Evolutionary conservation across 1,140 invertebrate genomes (phyloP), one percentile per base, ranked within the genome.

Genomic region (Fopius arisanus): DNA sequence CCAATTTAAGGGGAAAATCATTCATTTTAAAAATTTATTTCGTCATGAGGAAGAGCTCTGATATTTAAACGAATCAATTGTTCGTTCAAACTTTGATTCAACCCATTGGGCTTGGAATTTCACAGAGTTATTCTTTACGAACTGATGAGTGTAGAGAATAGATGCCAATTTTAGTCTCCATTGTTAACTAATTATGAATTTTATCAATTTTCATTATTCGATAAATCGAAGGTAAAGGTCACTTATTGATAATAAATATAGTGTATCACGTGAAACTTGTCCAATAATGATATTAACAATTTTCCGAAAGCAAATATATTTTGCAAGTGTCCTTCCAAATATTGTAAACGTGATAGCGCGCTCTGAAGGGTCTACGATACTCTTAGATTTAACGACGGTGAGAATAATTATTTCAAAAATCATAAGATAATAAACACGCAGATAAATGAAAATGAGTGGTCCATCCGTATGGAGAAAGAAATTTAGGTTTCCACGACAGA

Each of bases 291-390:
- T 71, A 63, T 59, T 26, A 19, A 41, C 4, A 33, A 31, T 41
- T 65, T 67, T 16, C 59, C 71, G 63, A 72, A 75, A 72, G 78
- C 80, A 79, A 81, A 79, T 23, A 73, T 79, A 67, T 76, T 83
- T 81, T 83, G 82, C 77, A 83, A 81, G 77, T 83, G 81, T 82
- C 82, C 81, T 83, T 83, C 82, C 82, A 82, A 78, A 78, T 71
- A 77, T 78, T 73, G 62, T 19, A 51, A 75, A 80, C 66, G 70
- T 79, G 74, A 31, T 80, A 79, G 74, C 70, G 73, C 77, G 74
- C 72, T 79, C 67, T 78, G 62, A 51, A 74, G 41, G 26, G 68
- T 77, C 67, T 80, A 81, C 31, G 51, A 73, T 70, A 77, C 70
- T 74, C 21, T 74, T 80, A 79, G 54, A 69, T 74, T 43, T 70